Conservation (phyloP, 2,113 vertebrate species). For the Xerus inauris region DNA sequence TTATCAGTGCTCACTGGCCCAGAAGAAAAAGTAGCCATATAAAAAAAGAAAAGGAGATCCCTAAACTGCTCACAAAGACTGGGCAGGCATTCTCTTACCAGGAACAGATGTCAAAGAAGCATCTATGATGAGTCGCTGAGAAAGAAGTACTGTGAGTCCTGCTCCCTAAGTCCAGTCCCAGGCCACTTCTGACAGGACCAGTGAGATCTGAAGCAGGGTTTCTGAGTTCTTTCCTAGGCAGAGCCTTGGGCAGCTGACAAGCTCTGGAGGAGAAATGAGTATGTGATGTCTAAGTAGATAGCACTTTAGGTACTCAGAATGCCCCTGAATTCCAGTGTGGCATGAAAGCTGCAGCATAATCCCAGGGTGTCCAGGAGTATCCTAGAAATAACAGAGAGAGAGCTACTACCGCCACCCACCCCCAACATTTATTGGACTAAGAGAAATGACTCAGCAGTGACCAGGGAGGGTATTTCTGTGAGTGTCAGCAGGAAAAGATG, state of each 20-base stretch:
- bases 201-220: neutral
- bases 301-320: neutral
- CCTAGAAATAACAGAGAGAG: neutral
- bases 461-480: neutral
- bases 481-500: neutral
- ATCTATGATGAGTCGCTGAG: neutral
- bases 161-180: neutral
- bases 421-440: neutral
- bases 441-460: neutral
- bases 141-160: neutral
- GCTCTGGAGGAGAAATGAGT: neutral
- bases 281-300: neutral
- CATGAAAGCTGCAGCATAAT: neutral
- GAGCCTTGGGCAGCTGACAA: neutral
- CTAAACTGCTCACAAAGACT: neutral
- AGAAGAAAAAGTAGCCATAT: neutral
- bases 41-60: neutral
- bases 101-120: neutral
- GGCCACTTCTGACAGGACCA: neutral
- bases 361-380: neutral
- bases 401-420: neutral
- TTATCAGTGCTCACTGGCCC: neutral
- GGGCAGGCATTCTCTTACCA: neutral
- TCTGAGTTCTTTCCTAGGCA: neutral
- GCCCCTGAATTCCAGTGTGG: neutral